Conservation (phyloP, 2,113 vertebrate genomes). For the Notechis scutatus region DNA sequence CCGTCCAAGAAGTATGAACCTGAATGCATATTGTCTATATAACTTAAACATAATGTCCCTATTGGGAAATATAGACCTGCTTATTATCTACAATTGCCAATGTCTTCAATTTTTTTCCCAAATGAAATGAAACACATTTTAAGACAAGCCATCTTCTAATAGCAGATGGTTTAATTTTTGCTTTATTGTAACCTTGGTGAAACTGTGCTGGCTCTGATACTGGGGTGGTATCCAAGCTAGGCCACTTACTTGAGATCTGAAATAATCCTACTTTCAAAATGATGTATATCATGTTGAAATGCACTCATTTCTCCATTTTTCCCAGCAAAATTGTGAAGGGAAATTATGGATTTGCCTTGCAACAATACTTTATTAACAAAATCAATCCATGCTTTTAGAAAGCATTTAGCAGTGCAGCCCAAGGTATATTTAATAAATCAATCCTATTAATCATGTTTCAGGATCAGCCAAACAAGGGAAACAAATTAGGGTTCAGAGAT, state of each 20-base stretch:
- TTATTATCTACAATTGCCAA: background rate
- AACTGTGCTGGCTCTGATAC: background rate
- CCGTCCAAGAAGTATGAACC: conserved; percentile 86
- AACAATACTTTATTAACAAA: background rate
- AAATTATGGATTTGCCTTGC: background rate
- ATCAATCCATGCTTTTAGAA: background rate
- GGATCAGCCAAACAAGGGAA: background rate
- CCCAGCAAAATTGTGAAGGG: background rate
- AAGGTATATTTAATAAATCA: background rate
- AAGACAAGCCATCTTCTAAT: background rate
- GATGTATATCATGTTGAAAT: background rate
- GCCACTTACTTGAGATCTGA: background rate
- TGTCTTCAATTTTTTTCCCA: background rate
- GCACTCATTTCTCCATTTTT: background rate
- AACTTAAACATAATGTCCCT: background rate
- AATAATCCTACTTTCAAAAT: background rate
- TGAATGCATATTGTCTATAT: background rate
- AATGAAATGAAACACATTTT: background rate
- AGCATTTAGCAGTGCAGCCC: background rate
- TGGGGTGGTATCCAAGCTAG: background rate
- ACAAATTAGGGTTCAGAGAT: background rate
- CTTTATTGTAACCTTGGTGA: background rate
- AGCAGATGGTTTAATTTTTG: background rate
- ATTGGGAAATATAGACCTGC: background rate
- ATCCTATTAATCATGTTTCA: background rate